These are phyloP conservation scores for Holothuria scabra DNA, from an alignment of 53 echinoderm and acorn worm genomes.

Conservation along the genomic window DNA sequence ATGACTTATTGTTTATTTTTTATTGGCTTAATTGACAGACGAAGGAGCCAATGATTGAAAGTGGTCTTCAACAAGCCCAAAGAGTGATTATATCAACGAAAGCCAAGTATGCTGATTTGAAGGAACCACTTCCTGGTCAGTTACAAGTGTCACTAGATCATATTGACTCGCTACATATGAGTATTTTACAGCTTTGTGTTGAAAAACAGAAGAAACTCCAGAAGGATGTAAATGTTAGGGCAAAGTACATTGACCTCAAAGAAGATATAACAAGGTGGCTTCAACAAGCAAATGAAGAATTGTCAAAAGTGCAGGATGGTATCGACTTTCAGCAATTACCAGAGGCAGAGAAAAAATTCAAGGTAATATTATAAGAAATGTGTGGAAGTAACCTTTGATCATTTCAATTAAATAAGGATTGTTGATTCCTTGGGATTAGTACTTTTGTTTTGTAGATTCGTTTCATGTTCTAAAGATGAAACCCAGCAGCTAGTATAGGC, in stretches of 20 bases:
- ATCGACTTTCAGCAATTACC: conserved; percentile 68
- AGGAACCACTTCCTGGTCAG: conserved; percentile 73
- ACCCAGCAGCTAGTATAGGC: too few species aligned
- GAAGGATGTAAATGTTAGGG: conserved; percentile 70
- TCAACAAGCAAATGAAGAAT: conserved; percentile 63
- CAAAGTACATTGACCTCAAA: conserved; percentile 62
- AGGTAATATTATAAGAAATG: neutral
- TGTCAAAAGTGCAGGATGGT: conserved; percentile 67
- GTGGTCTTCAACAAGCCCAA: conserved; percentile 78
- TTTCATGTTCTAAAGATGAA: too few species aligned
- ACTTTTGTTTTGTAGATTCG: too few species aligned
- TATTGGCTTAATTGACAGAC: conserved; percentile 58
- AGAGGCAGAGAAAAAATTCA: neutral
- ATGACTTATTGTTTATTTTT: neutral
- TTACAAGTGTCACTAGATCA: conserved; percentile 73
- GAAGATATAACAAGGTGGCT: conserved; percentile 78
- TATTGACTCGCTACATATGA: conserved; percentile 74
- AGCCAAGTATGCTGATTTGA: conserved; percentile 82
- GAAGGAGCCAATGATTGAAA: conserved; percentile 70
- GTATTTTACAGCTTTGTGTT: conserved; percentile 71
- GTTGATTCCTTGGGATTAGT: too few species aligned
- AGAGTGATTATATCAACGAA: conserved; percentile 79
- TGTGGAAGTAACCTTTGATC: too few species aligned
- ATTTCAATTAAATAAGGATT: too few species aligned
- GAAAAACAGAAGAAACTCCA: conserved; percentile 62